Conservation (phyloP, 2,888 invertebrate genomes). For the Rambutsinella grinnellia region DNA sequence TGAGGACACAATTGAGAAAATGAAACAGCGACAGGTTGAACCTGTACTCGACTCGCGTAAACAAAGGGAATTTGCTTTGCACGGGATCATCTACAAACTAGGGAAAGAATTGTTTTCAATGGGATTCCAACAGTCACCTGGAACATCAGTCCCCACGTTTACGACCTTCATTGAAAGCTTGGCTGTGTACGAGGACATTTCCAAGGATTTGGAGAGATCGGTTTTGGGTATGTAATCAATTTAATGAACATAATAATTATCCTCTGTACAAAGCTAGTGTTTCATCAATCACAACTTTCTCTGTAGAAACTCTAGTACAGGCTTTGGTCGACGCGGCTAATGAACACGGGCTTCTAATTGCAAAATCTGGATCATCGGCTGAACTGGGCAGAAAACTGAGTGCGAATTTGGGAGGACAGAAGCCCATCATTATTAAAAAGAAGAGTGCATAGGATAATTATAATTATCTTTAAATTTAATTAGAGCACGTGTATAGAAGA, state of each 20-base stretch:
- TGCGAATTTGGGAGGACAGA: neutral
- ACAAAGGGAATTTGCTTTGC: conserved; percentile 82
- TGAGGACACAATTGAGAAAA: conserved; percentile 78
- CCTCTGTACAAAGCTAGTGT: no score
- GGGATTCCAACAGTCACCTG: conserved; percentile 75
- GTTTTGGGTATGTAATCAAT: conserved; percentile 84
- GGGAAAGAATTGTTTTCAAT: conserved; percentile 87
- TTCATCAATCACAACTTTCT: no score
- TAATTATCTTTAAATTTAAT: no score
- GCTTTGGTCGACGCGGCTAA: conserved; percentile 58
- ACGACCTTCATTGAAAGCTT: conserved; percentile 81
- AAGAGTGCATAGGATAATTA: neutral
- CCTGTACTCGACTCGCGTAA: conserved; percentile 69
- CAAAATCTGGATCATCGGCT: conserved; percentile 3
- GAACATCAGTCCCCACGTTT: conserved; percentile 77
- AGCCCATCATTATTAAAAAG: conserved; percentile 12
- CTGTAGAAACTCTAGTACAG: conserved; percentile 52
- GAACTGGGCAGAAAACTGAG: neutral
- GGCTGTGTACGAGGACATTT: conserved; percentile 81
- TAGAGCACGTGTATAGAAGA: no score
- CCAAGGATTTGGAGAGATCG: conserved; percentile 81
- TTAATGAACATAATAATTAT: no score
- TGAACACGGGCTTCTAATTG: conserved; percentile 44
- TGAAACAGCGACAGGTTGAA: conserved; percentile 75
- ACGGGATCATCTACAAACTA: conserved; percentile 84